phyloP scores from a whole-genome alignment of 2,797 vertebrate genomes.

The Gorsachius magnificus region DNA sequence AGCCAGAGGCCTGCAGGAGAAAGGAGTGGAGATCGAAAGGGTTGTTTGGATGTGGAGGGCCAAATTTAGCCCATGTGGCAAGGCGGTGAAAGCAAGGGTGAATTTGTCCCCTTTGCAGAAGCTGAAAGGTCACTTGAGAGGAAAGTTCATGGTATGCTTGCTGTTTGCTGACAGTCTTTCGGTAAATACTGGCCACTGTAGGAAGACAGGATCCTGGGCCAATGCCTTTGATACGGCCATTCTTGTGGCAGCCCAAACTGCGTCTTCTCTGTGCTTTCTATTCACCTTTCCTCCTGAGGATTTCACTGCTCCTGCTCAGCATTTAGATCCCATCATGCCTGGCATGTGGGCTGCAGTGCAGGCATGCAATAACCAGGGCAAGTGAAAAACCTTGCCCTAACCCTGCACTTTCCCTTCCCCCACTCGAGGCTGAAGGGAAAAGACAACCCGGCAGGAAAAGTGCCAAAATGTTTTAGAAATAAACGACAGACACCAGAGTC shows the following conservation, averaged over 20 bases:
- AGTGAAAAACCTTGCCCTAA: constrained; percentile 22
- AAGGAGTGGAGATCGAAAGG: neutral
- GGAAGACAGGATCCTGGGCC: neutral
- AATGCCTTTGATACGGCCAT: neutral
- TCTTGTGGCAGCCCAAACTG: neutral
- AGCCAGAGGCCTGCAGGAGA: neutral
- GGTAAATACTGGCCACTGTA: neutral
- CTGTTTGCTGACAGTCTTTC: neutral
- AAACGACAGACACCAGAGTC: constrained; percentile 62
- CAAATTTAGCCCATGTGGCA: neutral
- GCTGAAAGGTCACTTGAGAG: neutral
- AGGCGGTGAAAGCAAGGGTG: neutral
- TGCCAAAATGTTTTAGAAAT: constrained; percentile 75
- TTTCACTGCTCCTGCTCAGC: neutral
- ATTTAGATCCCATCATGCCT: neutral
- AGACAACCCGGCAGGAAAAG: constrained; percentile 42
- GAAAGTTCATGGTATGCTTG: neutral
- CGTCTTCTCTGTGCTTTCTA: neutral
- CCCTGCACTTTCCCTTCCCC: neutral
- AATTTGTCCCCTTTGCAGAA: neutral
- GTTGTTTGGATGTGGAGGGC: neutral
- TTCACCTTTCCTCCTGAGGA: neutral
- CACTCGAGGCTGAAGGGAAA: neutral
- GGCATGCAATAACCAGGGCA: neutral
- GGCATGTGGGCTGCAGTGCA: neutral